Evolutionary conservation across 2,888 invertebrate genomes (phyloP).

Genomic region (Alentia gelatinosa): DNA sequence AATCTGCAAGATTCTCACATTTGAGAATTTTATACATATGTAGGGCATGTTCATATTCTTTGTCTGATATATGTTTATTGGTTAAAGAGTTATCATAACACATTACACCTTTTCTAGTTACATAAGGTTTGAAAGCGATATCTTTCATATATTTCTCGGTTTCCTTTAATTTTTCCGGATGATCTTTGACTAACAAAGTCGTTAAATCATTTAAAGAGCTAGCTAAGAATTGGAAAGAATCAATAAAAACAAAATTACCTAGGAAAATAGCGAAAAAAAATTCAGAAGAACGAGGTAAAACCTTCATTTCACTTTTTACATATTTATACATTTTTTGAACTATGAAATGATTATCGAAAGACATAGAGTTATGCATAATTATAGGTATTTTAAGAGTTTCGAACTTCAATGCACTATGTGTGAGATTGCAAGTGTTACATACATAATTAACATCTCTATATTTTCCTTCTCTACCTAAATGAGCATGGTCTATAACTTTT

Average conservation of each 20-base stretch:
- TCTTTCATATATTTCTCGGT: neutral
- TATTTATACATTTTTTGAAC: neutral
- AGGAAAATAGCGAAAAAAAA: neutral
- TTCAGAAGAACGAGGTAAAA: neutral
- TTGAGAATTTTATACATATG: neutral
- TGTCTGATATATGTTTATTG: neutral
- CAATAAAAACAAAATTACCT: neutral
- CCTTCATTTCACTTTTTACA: neutral
- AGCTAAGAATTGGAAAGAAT: neutral
- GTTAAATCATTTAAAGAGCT: neutral
- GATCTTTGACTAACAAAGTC: neutral
- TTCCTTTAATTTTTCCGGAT: neutral
- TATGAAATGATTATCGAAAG: neutral
- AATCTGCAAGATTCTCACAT: neutral
- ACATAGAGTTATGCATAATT: neutral
- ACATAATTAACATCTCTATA: neutral
- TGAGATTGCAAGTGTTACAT: neutral
- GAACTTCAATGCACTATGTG: neutral
- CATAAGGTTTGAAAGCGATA: neutral
- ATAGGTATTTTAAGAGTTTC: neutral
- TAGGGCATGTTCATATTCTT: neutral
- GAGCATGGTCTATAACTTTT: neutral
- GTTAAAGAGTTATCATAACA: neutral
- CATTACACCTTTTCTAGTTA: neutral
- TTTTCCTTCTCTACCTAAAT: neutral